phyloP scores from a whole-genome alignment of 2,113 vertebrate genomes.

The Apodemus sylvaticus region DNA sequence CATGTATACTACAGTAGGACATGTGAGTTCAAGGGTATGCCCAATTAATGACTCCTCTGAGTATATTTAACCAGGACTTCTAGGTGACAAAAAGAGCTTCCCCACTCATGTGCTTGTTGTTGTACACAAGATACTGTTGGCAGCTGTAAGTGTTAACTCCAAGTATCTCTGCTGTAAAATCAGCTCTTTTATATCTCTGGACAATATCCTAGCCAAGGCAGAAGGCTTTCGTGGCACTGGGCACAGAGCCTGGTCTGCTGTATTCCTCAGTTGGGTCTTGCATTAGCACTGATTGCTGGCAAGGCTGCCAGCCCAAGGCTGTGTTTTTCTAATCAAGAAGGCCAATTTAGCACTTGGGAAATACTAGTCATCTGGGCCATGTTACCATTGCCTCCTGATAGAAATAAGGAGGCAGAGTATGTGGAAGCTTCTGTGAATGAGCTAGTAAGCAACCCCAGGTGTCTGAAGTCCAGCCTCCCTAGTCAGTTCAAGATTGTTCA shows the following conservation, averaged over 20 bases:
- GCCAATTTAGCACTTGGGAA: conserved; percentile 52
- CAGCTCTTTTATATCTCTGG: conserved; percentile 42
- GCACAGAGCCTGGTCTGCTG: conserved; percentile 16
- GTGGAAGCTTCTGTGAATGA: conserved; percentile 13
- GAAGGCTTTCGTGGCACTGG: conserved; percentile 65
- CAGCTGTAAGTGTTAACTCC: conserved; percentile 5
- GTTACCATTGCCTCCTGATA: conserved; percentile 38
- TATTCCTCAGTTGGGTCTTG: conserved; percentile 61
- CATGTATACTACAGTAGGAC: background rate
- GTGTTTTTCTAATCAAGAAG: conserved; percentile 75
- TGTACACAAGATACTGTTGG: background rate
- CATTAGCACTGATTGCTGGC: conserved; percentile 64
- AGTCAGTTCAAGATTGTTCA: background rate
- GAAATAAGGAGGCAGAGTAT: conserved; percentile 50
- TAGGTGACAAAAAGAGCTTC: background rate
- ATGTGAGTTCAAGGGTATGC: conserved; percentile 26
- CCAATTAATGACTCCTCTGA: conserved; percentile 9
- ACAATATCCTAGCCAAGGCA: conserved; percentile 6
- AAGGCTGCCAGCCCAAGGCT: conserved; percentile 1
- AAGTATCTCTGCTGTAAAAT: conserved; percentile 48
- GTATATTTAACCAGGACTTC: background rate
- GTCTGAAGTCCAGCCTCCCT: background rate
- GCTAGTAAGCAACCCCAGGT: background rate
- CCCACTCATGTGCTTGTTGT: background rate
- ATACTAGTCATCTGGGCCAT: conserved; percentile 21